Base-by-base conservation (phyloP, 2,797 vertebrate species). In the Mallotus villosus region DNA sequence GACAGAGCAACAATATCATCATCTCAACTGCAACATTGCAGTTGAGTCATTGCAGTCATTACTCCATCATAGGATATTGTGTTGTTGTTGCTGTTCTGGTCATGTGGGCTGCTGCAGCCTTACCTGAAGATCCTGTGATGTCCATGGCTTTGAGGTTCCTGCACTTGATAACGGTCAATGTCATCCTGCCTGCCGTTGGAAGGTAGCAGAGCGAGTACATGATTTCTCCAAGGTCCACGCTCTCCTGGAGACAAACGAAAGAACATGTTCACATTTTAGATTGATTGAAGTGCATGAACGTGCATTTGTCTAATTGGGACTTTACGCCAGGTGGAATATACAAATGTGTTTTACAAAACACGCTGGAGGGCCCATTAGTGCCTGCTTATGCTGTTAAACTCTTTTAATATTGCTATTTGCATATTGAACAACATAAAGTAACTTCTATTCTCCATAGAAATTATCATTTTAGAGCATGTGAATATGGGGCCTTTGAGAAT, bases 91-190 rank as follows among this genome's bases (percentile, higher is more conserved):
- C 76, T 55, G 71, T 78, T 2, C 63, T 70, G 59, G 60, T 59
- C 51, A n/a, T 11, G 0, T 46, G 51, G 4, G 51, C 51, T 55
- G 51, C 5, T 17, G 19, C 51, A 55, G 67, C 58, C 71, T 90
- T 88, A 99, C 97, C 97, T 88, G 97, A 99, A 14, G 96, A 95
- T 1, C 97, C 97, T 16, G 97, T 99, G 87, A 99, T 96, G 85
- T 99, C 97, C 97, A 99, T 99, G 74, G 97, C 97, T 94, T 99
- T 99, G 82, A 99, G 94, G 89, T 99, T 99, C 80, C 97, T 94
- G 88, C 97, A 99, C 87, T 99, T 99, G 92, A 99, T 99, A 86
- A 99, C 97, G 0, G 97, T 99, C 72, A 99, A 87, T 32, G 97
- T 99, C 97, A 99, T 96, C 71, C 97, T 94, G 19, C 97, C 97